Percentiles rank a stretch among this genome's conserved stretches.
Evolutionary conservation across 1,140 invertebrate genomes (phyloP).

Genomic region (Drosophila sp.): DNA sequence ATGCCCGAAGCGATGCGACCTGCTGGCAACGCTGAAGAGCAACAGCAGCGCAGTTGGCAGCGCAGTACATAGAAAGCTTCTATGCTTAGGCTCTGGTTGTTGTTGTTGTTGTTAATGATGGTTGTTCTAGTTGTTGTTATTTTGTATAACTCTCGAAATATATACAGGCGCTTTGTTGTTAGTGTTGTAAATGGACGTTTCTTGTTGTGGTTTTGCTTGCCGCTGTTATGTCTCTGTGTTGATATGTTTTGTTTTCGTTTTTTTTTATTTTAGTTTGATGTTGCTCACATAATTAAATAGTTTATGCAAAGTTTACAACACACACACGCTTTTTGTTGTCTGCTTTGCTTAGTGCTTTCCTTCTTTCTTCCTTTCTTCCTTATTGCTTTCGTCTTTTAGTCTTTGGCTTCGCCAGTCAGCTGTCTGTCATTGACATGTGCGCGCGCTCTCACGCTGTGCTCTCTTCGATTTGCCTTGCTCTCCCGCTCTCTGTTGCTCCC

Average conservation of each 20-base stretch:
- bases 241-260: constrained; percentile 56
- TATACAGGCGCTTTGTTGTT: constrained; percentile 1
- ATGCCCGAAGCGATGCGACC: constrained; percentile 31
- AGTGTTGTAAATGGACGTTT: constrained; percentile 71
- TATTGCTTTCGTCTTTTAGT: constrained; percentile 30
- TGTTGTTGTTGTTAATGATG: constrained; percentile 3
- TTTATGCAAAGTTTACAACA: constrained; percentile 29
- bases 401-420: constrained; percentile 65
- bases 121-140: constrained; percentile 23
- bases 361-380: constrained; percentile 41
- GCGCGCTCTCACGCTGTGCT: constrained; percentile 57
- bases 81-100: constrained; percentile 17
- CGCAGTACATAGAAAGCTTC: constrained; percentile 19
- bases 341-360: constrained; percentile 37
- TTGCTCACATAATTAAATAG: constrained; percentile 20
- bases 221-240: constrained; percentile 44
- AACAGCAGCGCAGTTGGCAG: constrained; percentile 21
- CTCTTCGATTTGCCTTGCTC: constrained; percentile 32
- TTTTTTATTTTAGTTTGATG: constrained; percentile 5
- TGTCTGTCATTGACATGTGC: constrained; percentile 77
- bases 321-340: constrained; percentile 46
- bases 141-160: constrained; percentile 3
- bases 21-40: constrained; percentile 44
- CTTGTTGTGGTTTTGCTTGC: neutral
- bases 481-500: constrained; percentile 13